Evolutionary conservation across 1,140 invertebrate species (phyloP), one percentile per base, ranked within the genome.

Genomic region (Aphelenchoides besseyi): DNA sequence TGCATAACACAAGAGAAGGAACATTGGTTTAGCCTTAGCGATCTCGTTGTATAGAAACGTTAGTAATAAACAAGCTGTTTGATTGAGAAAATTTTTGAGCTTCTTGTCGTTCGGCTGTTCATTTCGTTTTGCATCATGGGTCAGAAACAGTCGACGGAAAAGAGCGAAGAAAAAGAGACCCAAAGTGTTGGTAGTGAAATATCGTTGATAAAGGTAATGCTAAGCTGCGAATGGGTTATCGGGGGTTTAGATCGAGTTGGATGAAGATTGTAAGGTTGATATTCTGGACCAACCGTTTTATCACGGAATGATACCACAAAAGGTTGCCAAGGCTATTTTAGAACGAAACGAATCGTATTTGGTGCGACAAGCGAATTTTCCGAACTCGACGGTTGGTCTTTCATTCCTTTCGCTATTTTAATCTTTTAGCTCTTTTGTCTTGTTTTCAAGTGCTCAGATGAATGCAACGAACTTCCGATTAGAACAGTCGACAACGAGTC

Each of bases 281-380:
- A n/a, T n/a, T n/a, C n/a, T n/a, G n/a, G n/a, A n/a, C n/a, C n/a
- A n/a, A 33, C 26, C 32, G 28, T 66, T 18, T 53, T 66, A 33
- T 33, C 63, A 66, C 63, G 63, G 63, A 16, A 12, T 30, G 18
- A 33, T 66, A 26, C 1, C 32, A 41, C 12, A 12, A 12, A 16
- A 33, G n/a, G 63, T 33, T n/a, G 36, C 63, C n/a, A 26, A 23
- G 63, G 16, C 30, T 23, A 41, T 53, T 26, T 32, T 66, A 33
- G 30, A 33, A n/a, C 63, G 36, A 37, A 29, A 66, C 2, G 30
- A 53, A 26, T 66, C 63, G 16, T 66, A 18, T 66, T 37, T 66
- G 2, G 63, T 66, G 12, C 63, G 36, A 29, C 63, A 35, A 16
- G 12, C 48, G 1, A 37, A 5, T 12, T 1, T 66, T n/a, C 12